Base-by-base conservation (phyloP, 2,888 invertebrate species). In the Chymomyza amoena region DNA sequence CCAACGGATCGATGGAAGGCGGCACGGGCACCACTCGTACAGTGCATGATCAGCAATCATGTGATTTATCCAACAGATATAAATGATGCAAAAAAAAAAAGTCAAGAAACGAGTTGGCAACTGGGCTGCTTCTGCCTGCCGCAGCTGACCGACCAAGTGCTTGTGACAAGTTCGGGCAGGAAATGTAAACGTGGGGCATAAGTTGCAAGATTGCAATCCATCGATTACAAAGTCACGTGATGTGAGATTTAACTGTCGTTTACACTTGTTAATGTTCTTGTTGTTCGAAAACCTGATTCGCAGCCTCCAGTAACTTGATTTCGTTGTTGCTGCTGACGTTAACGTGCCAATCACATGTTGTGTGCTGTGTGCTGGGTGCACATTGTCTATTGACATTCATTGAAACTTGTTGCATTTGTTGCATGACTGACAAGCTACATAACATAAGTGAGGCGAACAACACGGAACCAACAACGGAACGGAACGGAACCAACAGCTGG, bases 21-120 rank as follows among this genome's bases (percentile, higher is more conserved):
- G 61, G 59, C 54, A 32, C 7, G 61, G 36, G 54, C 80, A 80
- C 72, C 74, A 25, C 25, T 25, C 74, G 81, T 57, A 65, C 62
- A 76, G 73, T 77, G 79, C 81, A 83, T 86, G 83, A 83, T 81
- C 87, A 64, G 70, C 59, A 75, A 72, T 81, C 83, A 84, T 84
- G 84, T 87, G 84, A 84, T 75, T 86, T 78, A 79, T 59, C 61
- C 32, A 57, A 54, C 28, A 65, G 20, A 28, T 51, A 56, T 28
- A 57, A 64, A 68, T 61, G 25, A 18, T 57, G 20, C 36, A 61
- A 61, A 61, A 13, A 36, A n/a, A n/a, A 36, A 60, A 60, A 32
- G 5, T 61, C 13, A 45, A 45, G 39, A 45, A 45, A 45, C 13
- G 39, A 45, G 39, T 45, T 45, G 39, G 39, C 39, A 45, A 45